A percentile compares a stretch with the other conserved stretches of the same genome.
These are phyloP conservation scores for Athripsodes cinereus DNA, from an alignment of 2,888 invertebrate genomes.

Conservation along the genomic window DNA sequence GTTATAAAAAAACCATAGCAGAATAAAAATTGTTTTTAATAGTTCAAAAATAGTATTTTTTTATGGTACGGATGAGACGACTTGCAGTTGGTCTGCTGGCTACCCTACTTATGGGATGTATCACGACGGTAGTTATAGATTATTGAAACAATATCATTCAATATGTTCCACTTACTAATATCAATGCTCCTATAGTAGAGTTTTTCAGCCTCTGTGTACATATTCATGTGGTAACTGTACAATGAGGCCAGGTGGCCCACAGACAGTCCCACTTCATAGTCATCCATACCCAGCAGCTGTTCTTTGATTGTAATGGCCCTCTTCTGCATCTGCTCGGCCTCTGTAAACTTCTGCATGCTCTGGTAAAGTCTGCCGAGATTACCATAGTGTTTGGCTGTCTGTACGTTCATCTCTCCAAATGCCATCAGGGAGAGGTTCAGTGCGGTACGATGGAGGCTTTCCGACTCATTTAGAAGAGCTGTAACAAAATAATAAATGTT, in stretches of 20 bases:
- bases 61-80: no score
- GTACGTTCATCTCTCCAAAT: conserved; percentile 90
- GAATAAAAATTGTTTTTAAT: no score
- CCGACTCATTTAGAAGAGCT: conserved; percentile 69
- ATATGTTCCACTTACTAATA: conserved; percentile 82
- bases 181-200: conserved; percentile 82
- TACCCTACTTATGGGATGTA: no score
- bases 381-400: conserved; percentile 94
- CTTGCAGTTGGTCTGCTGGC: no score
- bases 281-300: conserved; percentile 73
- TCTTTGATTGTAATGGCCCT: conserved; percentile 92
- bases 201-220: conserved; percentile 78
- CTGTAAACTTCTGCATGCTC: conserved; percentile 83
- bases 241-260: conserved; percentile 91
- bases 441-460: conserved; percentile 77
- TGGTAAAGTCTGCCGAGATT: conserved; percentile 92
- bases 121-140: no score
- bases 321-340: conserved; percentile 87
- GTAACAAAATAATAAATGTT: no score
- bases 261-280: conserved; percentile 88
- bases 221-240: conserved; percentile 92
- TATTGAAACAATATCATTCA: no score
- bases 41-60: no score
- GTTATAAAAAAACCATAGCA: no score
- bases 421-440: conserved; percentile 71